Conservation (phyloP, 1,140 invertebrate species). For the Lasioglossum albipes region DNA sequence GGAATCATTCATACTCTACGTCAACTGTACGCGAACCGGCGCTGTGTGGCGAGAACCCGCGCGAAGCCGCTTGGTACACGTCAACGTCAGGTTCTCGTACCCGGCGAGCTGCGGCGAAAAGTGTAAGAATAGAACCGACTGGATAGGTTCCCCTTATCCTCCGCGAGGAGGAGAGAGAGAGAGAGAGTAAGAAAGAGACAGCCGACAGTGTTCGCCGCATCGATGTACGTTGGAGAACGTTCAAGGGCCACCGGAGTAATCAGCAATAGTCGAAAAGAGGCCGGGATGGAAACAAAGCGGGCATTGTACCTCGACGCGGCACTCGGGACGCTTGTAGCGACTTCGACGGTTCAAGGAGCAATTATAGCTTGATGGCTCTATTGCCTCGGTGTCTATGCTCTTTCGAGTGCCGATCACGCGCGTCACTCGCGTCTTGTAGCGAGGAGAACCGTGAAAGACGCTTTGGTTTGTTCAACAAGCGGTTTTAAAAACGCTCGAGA, state of each 20-base stretch:
- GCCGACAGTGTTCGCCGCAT: conserved; percentile 12
- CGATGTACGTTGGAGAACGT: conserved; percentile 28
- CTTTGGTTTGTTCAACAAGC: not conserved
- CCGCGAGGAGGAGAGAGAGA: conserved; percentile 10
- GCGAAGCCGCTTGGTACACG: conserved; percentile 56
- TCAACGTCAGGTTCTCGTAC: conserved; percentile 58
- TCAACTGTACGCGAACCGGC: conserved; percentile 44
- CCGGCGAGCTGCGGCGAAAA: conserved; percentile 36
- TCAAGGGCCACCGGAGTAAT: conserved; percentile 48
- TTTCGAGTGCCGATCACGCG: not conserved
- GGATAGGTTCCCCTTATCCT: conserved; percentile 39
- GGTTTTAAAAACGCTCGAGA: not conserved
- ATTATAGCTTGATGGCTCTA: conserved; percentile 51
- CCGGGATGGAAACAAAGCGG: conserved; percentile 53
- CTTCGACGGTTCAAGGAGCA: conserved; percentile 24
- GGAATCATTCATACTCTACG: conserved; percentile 61
- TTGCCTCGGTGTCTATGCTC: conserved; percentile 23
- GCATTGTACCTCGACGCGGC: conserved; percentile 44
- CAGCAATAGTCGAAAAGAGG: conserved; percentile 43
- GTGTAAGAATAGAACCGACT: conserved; percentile 60
- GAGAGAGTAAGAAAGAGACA: conserved; percentile 7
- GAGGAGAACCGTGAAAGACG: not conserved
- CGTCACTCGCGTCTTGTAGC: conserved; percentile 1
- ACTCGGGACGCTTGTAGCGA: conserved; percentile 28
- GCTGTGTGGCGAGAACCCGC: conserved; percentile 28